Conservation (phyloP, 2,113 vertebrate genomes). For the Progne subis region DNA sequence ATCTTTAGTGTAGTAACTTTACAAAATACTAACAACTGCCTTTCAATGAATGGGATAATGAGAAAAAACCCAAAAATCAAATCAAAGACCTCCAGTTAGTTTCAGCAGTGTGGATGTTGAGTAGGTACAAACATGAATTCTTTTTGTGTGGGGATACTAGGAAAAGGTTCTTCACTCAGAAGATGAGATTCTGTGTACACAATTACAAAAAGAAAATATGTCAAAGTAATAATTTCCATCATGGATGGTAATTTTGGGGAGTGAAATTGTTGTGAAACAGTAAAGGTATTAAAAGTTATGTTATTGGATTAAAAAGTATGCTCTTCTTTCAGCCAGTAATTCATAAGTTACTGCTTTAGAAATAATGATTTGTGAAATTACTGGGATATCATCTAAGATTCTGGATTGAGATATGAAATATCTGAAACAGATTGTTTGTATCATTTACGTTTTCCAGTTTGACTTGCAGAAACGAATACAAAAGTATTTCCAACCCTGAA, state of each 20-base stretch:
- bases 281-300: background rate
- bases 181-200: background rate
- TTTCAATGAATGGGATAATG: background rate
- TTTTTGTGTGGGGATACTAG: background rate
- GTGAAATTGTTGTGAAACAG: background rate
- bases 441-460: background rate
- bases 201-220: background rate
- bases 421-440: background rate
- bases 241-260: background rate
- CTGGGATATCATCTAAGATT: background rate
- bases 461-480: background rate
- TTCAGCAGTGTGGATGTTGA: background rate
- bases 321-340: background rate
- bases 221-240: background rate
- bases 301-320: background rate
- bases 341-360: background rate
- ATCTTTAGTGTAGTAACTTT: background rate
- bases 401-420: background rate
- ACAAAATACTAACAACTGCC: background rate
- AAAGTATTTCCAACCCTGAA: background rate
- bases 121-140: background rate
- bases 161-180: background rate
- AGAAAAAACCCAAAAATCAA: background rate
- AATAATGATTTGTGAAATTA: background rate
- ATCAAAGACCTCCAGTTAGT: background rate